These are phyloP conservation scores for Patella caerulea DNA, from an alignment of 2,888 invertebrate species.

Conservation along the genomic window DNA sequence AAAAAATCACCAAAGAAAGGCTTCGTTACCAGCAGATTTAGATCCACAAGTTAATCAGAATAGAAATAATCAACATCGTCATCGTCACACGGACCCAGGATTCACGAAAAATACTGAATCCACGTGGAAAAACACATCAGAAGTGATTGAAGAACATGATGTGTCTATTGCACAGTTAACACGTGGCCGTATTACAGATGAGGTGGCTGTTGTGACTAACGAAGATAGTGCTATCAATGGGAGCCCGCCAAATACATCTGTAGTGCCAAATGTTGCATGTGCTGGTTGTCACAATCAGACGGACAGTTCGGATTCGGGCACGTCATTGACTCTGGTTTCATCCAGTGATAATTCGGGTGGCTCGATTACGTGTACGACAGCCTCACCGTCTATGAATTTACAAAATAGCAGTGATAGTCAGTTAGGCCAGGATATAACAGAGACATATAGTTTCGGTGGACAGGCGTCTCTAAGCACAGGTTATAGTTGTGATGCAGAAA, in stretches of 20 bases:
- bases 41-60: constrained; percentile 13
- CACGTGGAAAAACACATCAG: constrained; percentile 20
- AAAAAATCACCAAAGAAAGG: constrained; percentile 35
- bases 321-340: constrained; percentile 47
- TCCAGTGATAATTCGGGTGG: constrained; percentile 60
- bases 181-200: background rate
- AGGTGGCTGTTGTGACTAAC: constrained; percentile 11
- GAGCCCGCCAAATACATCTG: constrained; percentile 39
- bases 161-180: constrained; percentile 7
- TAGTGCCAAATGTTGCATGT: constrained; percentile 20
- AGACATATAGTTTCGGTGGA: constrained; percentile 8
- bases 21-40: constrained; percentile 40
- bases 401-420: constrained; percentile 21
- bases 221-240: constrained; percentile 27
- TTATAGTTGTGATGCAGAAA: constrained; percentile 15
- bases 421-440: constrained; percentile 18
- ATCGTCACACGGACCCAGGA: constrained; percentile 47
- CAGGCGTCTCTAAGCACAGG: constrained; percentile 16
- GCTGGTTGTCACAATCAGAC: constrained; percentile 25
- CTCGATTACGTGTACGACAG: constrained; percentile 33
- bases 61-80: constrained; percentile 30
- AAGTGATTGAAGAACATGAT: constrained; percentile 18
- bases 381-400: constrained; percentile 11
- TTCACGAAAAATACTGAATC: constrained; percentile 17
- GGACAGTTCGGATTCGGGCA: constrained; percentile 39